Evolutionary conservation across 2,888 invertebrate species (phyloP).

Genomic region (Lottia gigantea): DNA sequence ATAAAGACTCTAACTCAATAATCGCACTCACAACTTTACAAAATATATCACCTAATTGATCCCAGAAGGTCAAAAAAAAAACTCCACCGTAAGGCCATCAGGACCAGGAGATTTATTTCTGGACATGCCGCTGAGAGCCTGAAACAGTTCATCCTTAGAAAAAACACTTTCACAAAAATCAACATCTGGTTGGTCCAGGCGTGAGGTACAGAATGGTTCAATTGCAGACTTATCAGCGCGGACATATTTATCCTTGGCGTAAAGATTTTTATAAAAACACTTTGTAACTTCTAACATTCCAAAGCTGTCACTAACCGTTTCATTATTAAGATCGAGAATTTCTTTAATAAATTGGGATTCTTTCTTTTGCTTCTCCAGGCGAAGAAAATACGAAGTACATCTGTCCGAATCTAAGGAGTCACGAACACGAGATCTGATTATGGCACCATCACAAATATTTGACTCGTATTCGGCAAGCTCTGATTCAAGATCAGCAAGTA

Average conservation of each 20-base stretch:
- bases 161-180: slow-evolving; percentile 5
- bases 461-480: background rate
- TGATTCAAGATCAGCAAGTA: background rate
- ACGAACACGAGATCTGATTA: background rate
- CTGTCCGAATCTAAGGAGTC: background rate
- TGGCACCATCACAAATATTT: background rate
- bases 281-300: background rate
- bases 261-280: slow-evolving; percentile 16
- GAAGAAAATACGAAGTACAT: slow-evolving; percentile 19
- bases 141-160: slow-evolving; percentile 12
- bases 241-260: slow-evolving; percentile 15
- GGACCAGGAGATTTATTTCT: slow-evolving; percentile 34
- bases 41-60: slow-evolving; percentile 25
- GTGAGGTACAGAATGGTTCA: slow-evolving; percentile 8
- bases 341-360: slow-evolving; percentile 16
- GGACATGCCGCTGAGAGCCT: slow-evolving; percentile 25
- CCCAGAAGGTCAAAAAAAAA: slow-evolving; percentile 30
- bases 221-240: slow-evolving; percentile 1
- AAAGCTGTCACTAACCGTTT: background rate
- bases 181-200: background rate
- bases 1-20: slow-evolving; percentile 21
- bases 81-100: slow-evolving; percentile 37
- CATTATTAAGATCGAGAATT: slow-evolving; percentile 5
- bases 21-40: slow-evolving; percentile 16
- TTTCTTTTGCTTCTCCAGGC: slow-evolving; percentile 14